Evolutionary conservation across 2,888 invertebrate species (phyloP), one percentile per base, ranked within the genome.

Genomic region (Julus scandinavius): DNA sequence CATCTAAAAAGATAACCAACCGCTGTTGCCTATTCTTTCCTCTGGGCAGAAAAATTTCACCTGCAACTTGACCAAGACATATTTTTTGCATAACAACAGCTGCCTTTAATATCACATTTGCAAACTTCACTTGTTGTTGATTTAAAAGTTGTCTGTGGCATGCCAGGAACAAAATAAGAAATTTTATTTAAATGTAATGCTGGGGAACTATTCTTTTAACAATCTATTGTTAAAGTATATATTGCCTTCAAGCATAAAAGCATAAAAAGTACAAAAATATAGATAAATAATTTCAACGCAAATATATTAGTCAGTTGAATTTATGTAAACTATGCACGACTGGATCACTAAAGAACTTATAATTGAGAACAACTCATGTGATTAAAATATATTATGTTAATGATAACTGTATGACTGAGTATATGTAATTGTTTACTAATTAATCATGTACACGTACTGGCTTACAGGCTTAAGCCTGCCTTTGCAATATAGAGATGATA

Each of bases 311-410:
- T 7, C 20, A 72, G 29, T 9, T 7, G 63, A 20, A n/a, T 72
- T 5, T 17, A 58, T 17, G 58, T 17, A 4, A 58, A 58, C 20
- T 72, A 72, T 72, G 63, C 20, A 72, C 63, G 7, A 1, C 63
- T 1, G 63, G 63, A 17, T 15, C 17, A 17, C 54, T 54, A 54
- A 54, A 54, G 13, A 11, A 11, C 1, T 54, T 54, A 13, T 2
- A 54, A 54, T 54, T 54, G 41, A 45, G 41, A 45, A 45, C 41
- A 45, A 45, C 41, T 54, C 11, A 1, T 54, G 54, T 54, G 13
- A 83, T 83, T 83, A 83, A 83, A 83, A 83, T 17, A 40, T 5
- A n/a, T 20, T 4, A 45, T 84, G 86, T 49, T 15, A 86, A n/a
- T 41, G n/a, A 50, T 6, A 50, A 49, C 15, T n/a, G 29, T 17